Percentiles rank a stretch among this genome's conserved stretches.
Conservation (phyloP, 2,113 vertebrate genomes). For the Elgaria multicarinata region DNA sequence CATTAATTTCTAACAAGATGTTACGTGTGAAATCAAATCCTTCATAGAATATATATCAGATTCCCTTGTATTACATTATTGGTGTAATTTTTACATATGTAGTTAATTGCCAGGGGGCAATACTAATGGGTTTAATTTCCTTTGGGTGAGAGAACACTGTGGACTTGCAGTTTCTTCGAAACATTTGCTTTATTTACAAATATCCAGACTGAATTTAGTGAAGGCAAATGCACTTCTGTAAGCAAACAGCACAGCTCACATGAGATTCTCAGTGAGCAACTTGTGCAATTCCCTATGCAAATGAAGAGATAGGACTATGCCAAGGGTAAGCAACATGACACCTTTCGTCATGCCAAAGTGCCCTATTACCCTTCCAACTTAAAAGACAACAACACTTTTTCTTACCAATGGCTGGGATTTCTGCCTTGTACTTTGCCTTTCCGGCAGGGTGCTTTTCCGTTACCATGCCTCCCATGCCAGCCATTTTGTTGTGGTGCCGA, state of each 20-base stretch:
- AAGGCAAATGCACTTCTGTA: neutral
- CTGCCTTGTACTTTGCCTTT: no score
- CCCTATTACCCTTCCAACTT: no score
- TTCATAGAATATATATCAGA: neutral
- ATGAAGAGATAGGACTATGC: neutral
- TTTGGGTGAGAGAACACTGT: neutral
- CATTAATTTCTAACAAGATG: slow-evolving; percentile 19
- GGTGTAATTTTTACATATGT: neutral
- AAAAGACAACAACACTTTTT: no score
- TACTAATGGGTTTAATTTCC: neutral
- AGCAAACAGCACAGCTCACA: neutral
- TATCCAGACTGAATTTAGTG: neutral
- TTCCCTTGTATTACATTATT: neutral
- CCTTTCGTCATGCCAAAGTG: no score
- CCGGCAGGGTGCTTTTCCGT: no score
- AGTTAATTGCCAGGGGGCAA: neutral
- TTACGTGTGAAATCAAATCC: neutral
- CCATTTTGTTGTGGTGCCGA: no score
- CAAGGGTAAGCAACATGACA: no score
- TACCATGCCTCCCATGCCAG: no score
- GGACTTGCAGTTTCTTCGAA: neutral
- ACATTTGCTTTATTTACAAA: neutral
- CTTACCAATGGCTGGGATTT: no score
- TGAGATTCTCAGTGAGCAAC: neutral
- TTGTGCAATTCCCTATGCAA: neutral